phyloP scores from a whole-genome alignment of 2,888 invertebrate genomes.

The Andrena fulva region DNA sequence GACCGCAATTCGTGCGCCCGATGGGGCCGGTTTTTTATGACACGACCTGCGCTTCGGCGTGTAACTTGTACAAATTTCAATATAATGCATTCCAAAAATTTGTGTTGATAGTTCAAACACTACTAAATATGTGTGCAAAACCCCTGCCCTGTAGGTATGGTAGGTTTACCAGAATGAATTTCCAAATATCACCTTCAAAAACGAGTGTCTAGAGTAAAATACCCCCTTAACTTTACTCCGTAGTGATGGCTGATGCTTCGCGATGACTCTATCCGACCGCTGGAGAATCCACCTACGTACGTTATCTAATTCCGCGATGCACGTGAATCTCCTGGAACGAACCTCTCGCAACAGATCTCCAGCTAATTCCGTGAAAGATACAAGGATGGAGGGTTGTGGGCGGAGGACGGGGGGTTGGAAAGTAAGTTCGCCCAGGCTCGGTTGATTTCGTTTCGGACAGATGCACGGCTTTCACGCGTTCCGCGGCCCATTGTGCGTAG shows the following conservation, averaged over 20 bases:
- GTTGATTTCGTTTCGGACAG: slow-evolving; percentile 23
- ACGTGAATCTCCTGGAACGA: slow-evolving; percentile 55
- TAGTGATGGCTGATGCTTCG: neutral
- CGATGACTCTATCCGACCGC: slow-evolving; percentile 31
- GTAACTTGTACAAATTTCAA: too few species aligned
- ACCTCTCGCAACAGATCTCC: slow-evolving; percentile 49
- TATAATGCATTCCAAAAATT: too few species aligned
- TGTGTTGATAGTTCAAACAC: too few species aligned
- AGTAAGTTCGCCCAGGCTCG: slow-evolving; percentile 15
- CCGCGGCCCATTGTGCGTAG: slow-evolving; percentile 53
- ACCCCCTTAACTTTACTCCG: too few species aligned
- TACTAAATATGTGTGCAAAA: too few species aligned
- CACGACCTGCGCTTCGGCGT: too few species aligned
- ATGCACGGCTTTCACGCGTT: slow-evolving; percentile 27
- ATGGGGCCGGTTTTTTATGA: too few species aligned
- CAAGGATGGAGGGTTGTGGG: slow-evolving; percentile 8
- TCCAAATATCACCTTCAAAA: too few species aligned
- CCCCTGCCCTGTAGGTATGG: too few species aligned
- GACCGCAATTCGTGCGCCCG: too few species aligned
- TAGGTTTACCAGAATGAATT: too few species aligned
- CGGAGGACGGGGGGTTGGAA: slow-evolving; percentile 4
- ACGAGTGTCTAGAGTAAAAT: too few species aligned
- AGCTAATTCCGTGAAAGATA: slow-evolving; percentile 59
- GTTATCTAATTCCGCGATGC: slow-evolving; percentile 56
- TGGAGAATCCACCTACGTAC: slow-evolving; percentile 51